Evolutionary conservation across 2,888 invertebrate genomes (phyloP).

Genomic region (Ormyrus nitidulus): DNA sequence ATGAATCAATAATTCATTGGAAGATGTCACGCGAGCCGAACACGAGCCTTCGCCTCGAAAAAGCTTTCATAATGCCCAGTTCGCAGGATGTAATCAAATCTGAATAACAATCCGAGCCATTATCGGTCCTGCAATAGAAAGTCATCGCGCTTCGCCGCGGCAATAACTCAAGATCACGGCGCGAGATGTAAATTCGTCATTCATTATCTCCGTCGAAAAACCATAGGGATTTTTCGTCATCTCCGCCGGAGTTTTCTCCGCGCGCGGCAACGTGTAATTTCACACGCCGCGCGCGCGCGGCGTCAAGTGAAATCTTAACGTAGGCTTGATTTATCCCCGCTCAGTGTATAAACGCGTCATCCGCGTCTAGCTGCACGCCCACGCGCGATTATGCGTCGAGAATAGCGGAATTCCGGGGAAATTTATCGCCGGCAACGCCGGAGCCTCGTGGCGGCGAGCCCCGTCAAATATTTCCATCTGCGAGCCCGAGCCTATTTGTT

Average conservation of each 20-base stretch:
- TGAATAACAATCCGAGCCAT: slow-evolving; percentile 2
- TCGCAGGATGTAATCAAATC: slow-evolving; percentile 13
- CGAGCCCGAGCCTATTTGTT: neutral
- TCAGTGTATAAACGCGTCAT: slow-evolving; percentile 43
- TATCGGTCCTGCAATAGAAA: slow-evolving; percentile 18
- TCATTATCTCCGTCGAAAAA: slow-evolving; percentile 19
- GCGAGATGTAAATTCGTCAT: slow-evolving; percentile 11
- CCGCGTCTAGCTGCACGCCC: slow-evolving; percentile 55
- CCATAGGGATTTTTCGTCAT: slow-evolving; percentile 4
- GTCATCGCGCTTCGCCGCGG: neutral
- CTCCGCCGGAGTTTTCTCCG: neutral
- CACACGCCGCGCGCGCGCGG: neutral
- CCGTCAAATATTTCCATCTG: slow-evolving; percentile 35
- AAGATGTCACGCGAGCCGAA: too few relatives aligned
- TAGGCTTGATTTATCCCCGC: slow-evolving; percentile 62
- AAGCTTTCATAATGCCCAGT: slow-evolving; percentile 7
- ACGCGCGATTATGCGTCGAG: slow-evolving; percentile 60
- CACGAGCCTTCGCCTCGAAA: too few relatives aligned
- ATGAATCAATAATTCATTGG: too few relatives aligned
- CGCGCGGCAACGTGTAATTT: neutral
- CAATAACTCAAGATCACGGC: slow-evolving; percentile 31
- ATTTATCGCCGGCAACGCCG: slow-evolving; percentile 25
- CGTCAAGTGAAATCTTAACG: slow-evolving; percentile 57
- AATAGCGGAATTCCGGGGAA: slow-evolving; percentile 42
- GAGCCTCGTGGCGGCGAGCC: neutral